Evolutionary conservation across 2,797 vertebrate genomes (phyloP), one percentile per base, ranked within the genome.

Genomic region (Rhabdomys pumilio): DNA sequence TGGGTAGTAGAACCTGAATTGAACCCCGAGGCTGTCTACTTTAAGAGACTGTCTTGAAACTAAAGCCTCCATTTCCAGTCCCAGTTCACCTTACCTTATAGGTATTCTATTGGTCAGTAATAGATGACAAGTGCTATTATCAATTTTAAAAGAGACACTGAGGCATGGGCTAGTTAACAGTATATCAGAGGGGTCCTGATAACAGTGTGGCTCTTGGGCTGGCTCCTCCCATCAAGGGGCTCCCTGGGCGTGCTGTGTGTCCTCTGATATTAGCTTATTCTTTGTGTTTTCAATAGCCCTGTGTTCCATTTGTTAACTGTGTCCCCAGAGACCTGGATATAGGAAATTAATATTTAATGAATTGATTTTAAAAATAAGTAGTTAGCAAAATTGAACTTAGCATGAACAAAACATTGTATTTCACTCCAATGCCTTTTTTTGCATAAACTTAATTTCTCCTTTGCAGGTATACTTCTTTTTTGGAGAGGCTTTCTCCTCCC

Each of bases 101-200:
- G 88, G 53, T 61, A 93, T 92, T 55, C 79, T 44, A 26, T 84
- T 91, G 26, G 57, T 79, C 75, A 94, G 20, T 93, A 92, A 34
- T 91, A 75, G 15, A 31, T 55, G 15, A 87, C 76, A 12, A 76
- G 26, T 82, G 4, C 63, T 84, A 4, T 81, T 80, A 69, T 65
- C 69, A 89, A 31, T 93, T 98, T 90, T 89, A 65, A 95, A 96
- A 61, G 69, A 96, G 69, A 96, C 91, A 93, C 41, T 44, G 75
- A 97, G 47, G 69, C 69, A 81, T 15, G 41, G 41, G 38, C 67
- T 96, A 84, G 53, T 89, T 95, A 88, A 73, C 72, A 88, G 53
- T 2, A 1, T 94, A 80, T 92, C 50, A 26, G 76, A 81, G 47
- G 83, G 63, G 57, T 87, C 19, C 57, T 67, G 55, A 11, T 77